A percentile compares a stretch with the other conserved stretches of the same genome.
Evolutionary conservation across 2,113 vertebrate species (phyloP).

Genomic region (Pteronura brasiliensis): DNA sequence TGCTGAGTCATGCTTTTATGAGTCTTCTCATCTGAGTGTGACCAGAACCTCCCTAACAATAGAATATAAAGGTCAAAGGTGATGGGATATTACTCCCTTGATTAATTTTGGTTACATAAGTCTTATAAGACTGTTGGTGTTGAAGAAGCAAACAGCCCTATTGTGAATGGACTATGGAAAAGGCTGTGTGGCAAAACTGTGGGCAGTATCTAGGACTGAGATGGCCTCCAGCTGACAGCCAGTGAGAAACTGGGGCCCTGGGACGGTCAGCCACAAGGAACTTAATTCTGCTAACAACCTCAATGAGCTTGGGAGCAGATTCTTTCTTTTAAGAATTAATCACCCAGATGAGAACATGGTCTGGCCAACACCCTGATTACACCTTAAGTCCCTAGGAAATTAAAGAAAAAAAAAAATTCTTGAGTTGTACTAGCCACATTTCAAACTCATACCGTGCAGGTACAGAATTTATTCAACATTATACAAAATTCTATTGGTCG

Average conservation of each 20-base stretch:
- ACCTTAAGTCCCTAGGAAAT: background rate
- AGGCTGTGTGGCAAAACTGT: background rate
- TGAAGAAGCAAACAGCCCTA: background rate
- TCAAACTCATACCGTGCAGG: background rate
- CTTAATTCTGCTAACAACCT: background rate
- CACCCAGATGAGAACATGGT: background rate
- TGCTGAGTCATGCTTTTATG: background rate
- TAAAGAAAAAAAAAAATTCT: background rate
- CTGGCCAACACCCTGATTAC: rapidly evolving
- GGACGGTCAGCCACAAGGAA: background rate
- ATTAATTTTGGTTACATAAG: background rate
- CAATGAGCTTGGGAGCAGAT: background rate
- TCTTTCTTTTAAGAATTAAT: background rate
- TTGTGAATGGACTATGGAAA: background rate
- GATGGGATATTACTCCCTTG: background rate
- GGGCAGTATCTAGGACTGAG: background rate
- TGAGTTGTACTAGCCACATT: background rate
- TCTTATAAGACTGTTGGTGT: background rate
- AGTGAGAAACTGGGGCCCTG: background rate
- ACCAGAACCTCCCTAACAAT: background rate
- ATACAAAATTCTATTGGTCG: background rate
- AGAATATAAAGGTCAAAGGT: background rate
- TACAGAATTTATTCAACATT: background rate
- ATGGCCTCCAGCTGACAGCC: background rate
- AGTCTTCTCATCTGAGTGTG: background rate